Percentiles rank a stretch among this genome's conserved stretches.
These are phyloP conservation scores for Hemiprocne comata DNA, from an alignment of 2,113 vertebrate genomes.

Conservation along the genomic window DNA sequence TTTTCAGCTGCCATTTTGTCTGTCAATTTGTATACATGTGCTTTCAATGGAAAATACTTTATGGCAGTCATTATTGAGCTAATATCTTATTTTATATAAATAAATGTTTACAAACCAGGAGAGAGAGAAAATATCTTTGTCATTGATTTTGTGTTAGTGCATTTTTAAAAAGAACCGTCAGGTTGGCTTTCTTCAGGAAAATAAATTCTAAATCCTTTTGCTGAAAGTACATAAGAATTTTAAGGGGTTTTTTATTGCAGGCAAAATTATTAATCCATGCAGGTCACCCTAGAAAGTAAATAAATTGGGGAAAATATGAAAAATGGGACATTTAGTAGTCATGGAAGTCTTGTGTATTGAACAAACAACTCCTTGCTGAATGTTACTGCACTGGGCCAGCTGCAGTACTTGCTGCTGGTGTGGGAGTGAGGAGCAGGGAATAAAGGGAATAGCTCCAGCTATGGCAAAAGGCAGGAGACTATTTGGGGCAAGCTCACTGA, in stretches of 20 bases:
- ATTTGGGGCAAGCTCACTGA: neutral
- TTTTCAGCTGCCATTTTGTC: conserved; percentile 18
- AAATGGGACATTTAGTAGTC: neutral
- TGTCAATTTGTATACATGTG: neutral
- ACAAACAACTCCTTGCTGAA: neutral
- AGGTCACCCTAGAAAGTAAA: neutral
- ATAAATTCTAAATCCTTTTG: neutral
- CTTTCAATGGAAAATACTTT: neutral
- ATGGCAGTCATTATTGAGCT: neutral
- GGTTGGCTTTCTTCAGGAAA: neutral
- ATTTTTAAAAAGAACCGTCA: neutral
- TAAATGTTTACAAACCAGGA: neutral
- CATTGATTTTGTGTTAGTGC: neutral
- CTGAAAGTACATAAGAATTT: neutral
- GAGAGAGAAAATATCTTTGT: neutral
- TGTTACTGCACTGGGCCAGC: neutral
- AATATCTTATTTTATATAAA: neutral
- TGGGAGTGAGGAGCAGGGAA: neutral
- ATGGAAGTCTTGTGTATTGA: neutral
- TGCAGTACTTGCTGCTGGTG: neutral
- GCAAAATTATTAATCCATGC: neutral
- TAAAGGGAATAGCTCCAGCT: neutral
- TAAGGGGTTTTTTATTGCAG: neutral
- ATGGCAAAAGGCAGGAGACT: neutral
- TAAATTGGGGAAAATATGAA: neutral